Evolutionary conservation across 2,888 invertebrate genomes (phyloP).

Genomic region (Ophion ellenae): DNA sequence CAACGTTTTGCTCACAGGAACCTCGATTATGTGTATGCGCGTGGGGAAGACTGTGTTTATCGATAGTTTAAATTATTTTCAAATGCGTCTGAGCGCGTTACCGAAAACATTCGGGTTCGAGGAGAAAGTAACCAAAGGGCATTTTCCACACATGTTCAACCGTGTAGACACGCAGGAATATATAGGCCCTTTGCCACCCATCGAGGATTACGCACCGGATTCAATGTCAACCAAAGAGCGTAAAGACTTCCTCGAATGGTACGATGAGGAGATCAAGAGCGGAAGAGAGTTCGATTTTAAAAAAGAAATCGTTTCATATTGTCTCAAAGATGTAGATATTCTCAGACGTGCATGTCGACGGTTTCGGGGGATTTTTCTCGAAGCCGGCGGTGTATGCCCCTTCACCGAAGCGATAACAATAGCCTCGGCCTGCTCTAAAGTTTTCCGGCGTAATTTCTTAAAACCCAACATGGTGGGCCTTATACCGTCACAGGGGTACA

Average conservation of each 20-base stretch:
- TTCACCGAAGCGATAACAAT: no score
- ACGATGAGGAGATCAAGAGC: neutral
- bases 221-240: no score
- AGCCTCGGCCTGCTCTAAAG: constrained; percentile 34
- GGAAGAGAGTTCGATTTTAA: no score
- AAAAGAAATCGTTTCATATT: neutral
- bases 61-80: constrained; percentile 1
- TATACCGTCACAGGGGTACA: constrained; percentile 40
- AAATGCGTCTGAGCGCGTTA: neutral
- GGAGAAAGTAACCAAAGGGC: no score
- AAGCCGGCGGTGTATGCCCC: neutral
- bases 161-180: constrained; percentile 1
- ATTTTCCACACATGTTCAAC: neutral
- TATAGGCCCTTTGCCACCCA: neutral
- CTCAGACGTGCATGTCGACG: no score
- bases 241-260: neutral
- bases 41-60: neutral
- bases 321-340: neutral
- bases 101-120: no score
- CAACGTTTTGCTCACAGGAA: neutral
- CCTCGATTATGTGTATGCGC: neutral
- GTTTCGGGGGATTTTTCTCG: no score
- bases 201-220: neutral
- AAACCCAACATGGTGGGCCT: constrained; percentile 38
- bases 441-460: constrained; percentile 30